Base-by-base conservation (phyloP, 2,888 invertebrate species). In the Netelia virgata region DNA sequence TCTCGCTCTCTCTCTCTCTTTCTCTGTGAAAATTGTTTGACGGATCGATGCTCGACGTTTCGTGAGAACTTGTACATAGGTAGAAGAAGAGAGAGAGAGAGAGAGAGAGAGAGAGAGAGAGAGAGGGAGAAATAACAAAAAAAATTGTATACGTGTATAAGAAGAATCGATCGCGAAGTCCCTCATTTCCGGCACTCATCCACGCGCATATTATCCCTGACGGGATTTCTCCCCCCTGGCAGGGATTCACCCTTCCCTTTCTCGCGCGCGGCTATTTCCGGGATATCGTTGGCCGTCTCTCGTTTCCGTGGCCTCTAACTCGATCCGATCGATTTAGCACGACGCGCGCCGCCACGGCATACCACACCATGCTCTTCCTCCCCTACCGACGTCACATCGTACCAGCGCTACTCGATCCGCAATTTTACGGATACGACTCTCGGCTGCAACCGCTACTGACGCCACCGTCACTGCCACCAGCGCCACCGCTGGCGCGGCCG, bases 311-410 rank as follows among this genome's bases (percentile, higher is more conserved):
- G 43, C 84, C 76, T 57, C 80, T 84, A 85, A 85, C 86, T 85
- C 80, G 83, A 85, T 87, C 83, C 83, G 86, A 86, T 85, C 72
- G 86, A 80, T 86, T 87, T 86, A 84, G 83, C 74, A 77, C 76
- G 86, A 75, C 64, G 77, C 72, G 83, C 68, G 77, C 85, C 63
- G 59, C 72, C 66, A 61, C 74, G 61, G 57, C 64, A 80, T 78
- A 50, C 70, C 57, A 36, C 80, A 59, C 50, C 74, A 41, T 20
- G 36, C 57, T 18, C 28, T 23, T 28, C 53, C 55, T 59, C 18
- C 61, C 16, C 18, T 23, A 9, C 77, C 18, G 55, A 20, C 53
- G 68, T 43, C 50, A 59, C 69, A 16, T 70, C 57, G 64, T 57
- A 20, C 53, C 66, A 59, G 55, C 20, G 68, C 78, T 36, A 63